Conservation (phyloP, 2,888 invertebrate genomes). For the Eurytoma californica region DNA sequence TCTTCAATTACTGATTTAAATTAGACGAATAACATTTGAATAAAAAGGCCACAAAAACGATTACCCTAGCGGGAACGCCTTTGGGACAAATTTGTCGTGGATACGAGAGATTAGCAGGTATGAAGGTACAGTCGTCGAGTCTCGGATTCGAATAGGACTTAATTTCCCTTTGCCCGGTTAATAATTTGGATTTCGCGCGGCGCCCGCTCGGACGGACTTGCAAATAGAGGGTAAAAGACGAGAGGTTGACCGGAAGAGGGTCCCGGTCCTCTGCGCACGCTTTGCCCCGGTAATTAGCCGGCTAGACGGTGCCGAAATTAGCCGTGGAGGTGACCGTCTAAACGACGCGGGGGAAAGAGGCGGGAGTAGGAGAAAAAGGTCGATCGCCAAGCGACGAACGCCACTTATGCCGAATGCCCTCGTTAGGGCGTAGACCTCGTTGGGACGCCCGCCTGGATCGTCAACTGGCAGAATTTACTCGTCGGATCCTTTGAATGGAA, state of each 20-base stretch:
- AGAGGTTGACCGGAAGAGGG: neutral
- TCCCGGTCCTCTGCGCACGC: neutral
- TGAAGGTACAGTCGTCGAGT: neutral
- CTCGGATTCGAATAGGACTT: slow-evolving; percentile 4
- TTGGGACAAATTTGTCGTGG: too few species aligned
- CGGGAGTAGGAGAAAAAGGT: neutral
- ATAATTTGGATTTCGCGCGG: slow-evolving; percentile 30
- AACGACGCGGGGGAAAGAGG: neutral
- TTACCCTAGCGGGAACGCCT: too few species aligned
- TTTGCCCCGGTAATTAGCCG: slow-evolving; percentile 42
- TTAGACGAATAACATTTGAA: too few species aligned
- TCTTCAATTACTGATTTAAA: too few species aligned
- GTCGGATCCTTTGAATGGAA: too few species aligned
- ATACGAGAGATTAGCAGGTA: slow-evolving; percentile 1
- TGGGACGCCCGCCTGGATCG: too few species aligned
- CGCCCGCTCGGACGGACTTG: slow-evolving; percentile 10
- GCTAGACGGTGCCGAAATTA: slow-evolving; percentile 34
- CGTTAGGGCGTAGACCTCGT: too few species aligned
- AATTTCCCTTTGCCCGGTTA: slow-evolving; percentile 30
- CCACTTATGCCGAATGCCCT: neutral
- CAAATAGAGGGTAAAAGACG: slow-evolving; percentile 31
- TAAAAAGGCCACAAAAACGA: neutral
- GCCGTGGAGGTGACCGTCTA: slow-evolving; percentile 13
- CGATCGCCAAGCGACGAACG: slow-evolving; percentile 1
- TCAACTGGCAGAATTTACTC: too few species aligned